Evolutionary conservation across 1,140 invertebrate genomes (phyloP), one percentile per base, ranked within the genome.

Genomic region (Bradynema listronoti): DNA sequence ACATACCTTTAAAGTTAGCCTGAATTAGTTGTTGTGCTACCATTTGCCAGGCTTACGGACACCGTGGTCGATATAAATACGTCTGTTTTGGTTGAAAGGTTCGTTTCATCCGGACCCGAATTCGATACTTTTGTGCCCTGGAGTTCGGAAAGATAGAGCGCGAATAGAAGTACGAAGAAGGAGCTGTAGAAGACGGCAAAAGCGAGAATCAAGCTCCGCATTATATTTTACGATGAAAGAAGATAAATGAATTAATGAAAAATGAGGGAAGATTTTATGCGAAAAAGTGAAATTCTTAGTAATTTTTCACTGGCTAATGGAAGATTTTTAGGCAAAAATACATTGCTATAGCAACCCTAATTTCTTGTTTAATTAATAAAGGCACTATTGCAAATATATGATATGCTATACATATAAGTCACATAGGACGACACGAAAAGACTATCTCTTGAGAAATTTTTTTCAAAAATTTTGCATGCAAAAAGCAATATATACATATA

Each of bases 171-270:
- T 29, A 63, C 19, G 29, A 63, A 27, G 42, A 63, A 63, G 2
- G 61, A 63, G 16, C 65, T 33, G 34, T 63, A 63, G 9, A 63
- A 33, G 14, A 63, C 61, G 19, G 29, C 49, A 65, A 63, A 63
- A 16, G 61, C 61, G 7, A 63, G 29, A 34, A 63, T 32, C 30
- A 63, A 39, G 9, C 50, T 42, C 51, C 32, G 62, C 61, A 63
- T 63, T 67, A n/a, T n/a, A n/a, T n/a, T n/a, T n/a, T n/a, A n/a
- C n/a, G n/a, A n/a, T n/a, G 42, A 9, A 43, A 43, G 6, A 43
- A 43, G 42, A 9, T 9, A 4, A 22, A 43, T 43, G 3, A 27
- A 43, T 6, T 43, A 27, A 9, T 22, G 3, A 4, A 43, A 9
- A 3, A 3, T 3, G 6, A 43, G 9, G 42, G 6, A 4, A 43